A percentile compares a stretch with the other conserved stretches of the same genome.
phyloP scores from a whole-genome alignment of 2,113 vertebrate genomes.

The Brienomyrus longianalis region DNA sequence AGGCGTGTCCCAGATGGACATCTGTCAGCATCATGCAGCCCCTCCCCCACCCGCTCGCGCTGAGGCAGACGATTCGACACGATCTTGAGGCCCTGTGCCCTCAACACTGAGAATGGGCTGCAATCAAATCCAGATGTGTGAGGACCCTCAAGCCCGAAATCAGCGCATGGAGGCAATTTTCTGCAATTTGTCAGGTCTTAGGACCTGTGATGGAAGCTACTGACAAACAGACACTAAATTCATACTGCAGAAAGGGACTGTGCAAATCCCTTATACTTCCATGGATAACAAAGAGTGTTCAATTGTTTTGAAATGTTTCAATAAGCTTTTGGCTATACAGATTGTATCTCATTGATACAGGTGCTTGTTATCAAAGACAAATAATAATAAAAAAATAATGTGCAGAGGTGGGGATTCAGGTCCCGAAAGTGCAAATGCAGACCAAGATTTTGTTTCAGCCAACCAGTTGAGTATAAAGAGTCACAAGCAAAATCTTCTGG shows the following conservation, averaged over 20 bases:
- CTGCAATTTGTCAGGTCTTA: conserved; percentile 73
- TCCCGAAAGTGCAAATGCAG: too few relatives aligned
- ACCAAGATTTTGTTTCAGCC: too few relatives aligned
- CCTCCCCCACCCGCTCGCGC: background rate
- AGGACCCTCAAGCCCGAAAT: conserved; percentile 65
- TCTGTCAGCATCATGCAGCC: conserved; percentile 44
- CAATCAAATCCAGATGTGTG: conserved; percentile 70
- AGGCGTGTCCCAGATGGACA: conserved; percentile 46
- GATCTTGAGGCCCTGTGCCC: conserved; percentile 47
- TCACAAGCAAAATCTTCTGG: too few relatives aligned
- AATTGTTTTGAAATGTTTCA: background rate
- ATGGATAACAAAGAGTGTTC: background rate
- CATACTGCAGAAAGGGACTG: conserved; percentile 28
- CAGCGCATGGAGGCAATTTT: conserved; percentile 70
- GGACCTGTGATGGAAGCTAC: conserved; percentile 48
- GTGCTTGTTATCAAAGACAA: background rate
- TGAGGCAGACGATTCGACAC: conserved; percentile 17
- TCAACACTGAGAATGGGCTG: conserved; percentile 49
- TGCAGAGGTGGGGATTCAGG: too few relatives aligned
- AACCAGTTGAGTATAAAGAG: too few relatives aligned
- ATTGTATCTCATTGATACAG: background rate
- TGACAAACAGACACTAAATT: conserved; percentile 57
- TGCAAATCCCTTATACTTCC: background rate
- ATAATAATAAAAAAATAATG: background rate
- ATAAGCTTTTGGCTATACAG: background rate